Percentiles rank a stretch among this genome's conserved stretches.
Evolutionary conservation across 1,140 invertebrate species (phyloP).

Genomic region (Bombus difficillimus): DNA sequence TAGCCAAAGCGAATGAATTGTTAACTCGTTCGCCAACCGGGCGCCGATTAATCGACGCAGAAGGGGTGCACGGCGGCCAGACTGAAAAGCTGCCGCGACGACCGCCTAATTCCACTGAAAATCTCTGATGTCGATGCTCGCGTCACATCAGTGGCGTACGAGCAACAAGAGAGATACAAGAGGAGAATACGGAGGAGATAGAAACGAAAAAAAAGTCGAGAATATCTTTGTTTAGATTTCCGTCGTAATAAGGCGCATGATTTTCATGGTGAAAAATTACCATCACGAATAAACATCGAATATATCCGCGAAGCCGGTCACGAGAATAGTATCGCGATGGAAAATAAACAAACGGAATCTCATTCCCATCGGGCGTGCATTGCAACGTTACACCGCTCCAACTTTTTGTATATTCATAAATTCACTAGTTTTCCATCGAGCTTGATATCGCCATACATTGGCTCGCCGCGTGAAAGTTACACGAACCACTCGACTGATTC

Average conservation of each 20-base stretch:
- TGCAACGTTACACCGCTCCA: conserved; percentile 9
- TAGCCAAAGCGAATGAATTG: conserved; percentile 15
- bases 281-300: neutral
- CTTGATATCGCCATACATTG: no score
- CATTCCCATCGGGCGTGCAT: neutral
- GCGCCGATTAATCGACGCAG: conserved; percentile 21
- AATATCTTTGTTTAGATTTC: neutral
- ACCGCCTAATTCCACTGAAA: conserved; percentile 5
- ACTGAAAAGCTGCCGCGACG: neutral
- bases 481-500: neutral
- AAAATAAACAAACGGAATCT: conserved; percentile 18
- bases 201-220: no score
- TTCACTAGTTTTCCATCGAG: conserved; percentile 22
- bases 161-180: neutral
- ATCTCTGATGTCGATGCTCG: neutral
- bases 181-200: no score
- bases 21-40: conserved; percentile 25
- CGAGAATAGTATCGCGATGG: neutral
- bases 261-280: conserved; percentile 13
- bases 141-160: neutral
- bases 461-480: neutral
- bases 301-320: no score
- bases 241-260: neutral
- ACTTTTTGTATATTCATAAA: conserved; percentile 53
- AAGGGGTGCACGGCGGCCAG: neutral